Base-by-base conservation (phyloP, 2,888 invertebrate genomes). In the Rutpela maculata region DNA sequence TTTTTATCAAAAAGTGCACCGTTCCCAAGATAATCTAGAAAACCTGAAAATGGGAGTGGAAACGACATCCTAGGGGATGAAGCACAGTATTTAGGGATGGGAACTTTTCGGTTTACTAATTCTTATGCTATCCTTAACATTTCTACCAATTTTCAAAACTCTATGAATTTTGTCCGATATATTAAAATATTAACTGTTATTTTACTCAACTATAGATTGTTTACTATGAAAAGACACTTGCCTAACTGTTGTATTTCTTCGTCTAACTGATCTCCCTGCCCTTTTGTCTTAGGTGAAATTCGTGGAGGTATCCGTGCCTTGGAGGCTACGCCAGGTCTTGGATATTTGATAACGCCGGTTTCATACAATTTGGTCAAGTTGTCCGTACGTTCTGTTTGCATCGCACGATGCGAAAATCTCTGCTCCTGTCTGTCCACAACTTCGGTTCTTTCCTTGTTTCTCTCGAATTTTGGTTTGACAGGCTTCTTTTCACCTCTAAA, bases 351-450 rank as follows among this genome's bases (percentile, higher is more conserved):
- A 50, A 86, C 84, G 4, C 88, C 89, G 65, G 84, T 88, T 67
- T 88, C 87, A 77, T 88, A 89, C 65, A 89, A 80, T 74, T 85
- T 86, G 17, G 77, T 76, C 18, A 88, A 71, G 80, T 88, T 87
- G 68, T 88, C 89, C 17, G 83, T 82, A 31, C 84, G 76, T 78
- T 89, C 89, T 5, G 90, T 90, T 81, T 89, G 89, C 75, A 89
- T 87, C n/a, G 86, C 86, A 15, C 88, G 78, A 75, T 88, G 84
- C 5, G 85, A 82, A 31, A 84, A 80, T 79, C 79, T 87, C 19
- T 76, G 65, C 17, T 77, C 68, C 59, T 80, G 74, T 50, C 79
- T 66, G 74, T 65, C 77, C 69, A 75, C 18, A 78, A 70, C 57
- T 19, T 78, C 77, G 31, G 75, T 68, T 65, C 79, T 76, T 38